Evolutionary conservation across 2,888 invertebrate species (phyloP), one percentile per base, ranked within the genome.

Genomic region (Isoperla grammatica): DNA sequence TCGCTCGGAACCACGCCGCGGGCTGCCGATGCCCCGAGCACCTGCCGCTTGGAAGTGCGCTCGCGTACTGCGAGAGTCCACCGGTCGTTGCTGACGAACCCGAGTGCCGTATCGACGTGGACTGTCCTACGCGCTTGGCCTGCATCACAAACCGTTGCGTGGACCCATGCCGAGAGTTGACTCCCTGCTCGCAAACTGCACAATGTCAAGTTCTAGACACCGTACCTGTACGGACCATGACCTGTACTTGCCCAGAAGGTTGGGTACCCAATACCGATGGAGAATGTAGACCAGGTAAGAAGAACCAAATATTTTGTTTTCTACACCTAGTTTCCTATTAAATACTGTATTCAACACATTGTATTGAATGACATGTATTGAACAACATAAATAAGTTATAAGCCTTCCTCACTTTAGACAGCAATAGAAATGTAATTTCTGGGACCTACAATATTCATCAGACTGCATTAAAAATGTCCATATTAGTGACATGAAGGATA

Each of bases 181-280:
- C 83, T 68, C 93, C 93, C 1, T 94, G 93, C 68, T 79, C 83
- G 53, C 79, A 81, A 60, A 83, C 84, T 57, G 86, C 91, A 3
- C 81, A 83, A 56, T 95, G 94, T 73, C 85, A 85, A 60, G 92
- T 93, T 11, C 79, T 91, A 13, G 90, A 94, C 69, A 91, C 92
- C 61, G 79, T 87, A 42, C 93, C 93, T 19, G 88, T 93, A 56
- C 79, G 92, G 65, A 93, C 93, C 2, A 86, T 94, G 83, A 87
- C 90, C 49, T 94, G 93, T 71, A 88, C 89, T 60, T 93, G 93
- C 69, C 90, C 91, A 0, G 87, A 88, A 67, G 88, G 90, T 49
- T 91, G 86, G 80, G 85, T 90, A 63, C 89, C 90, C 0, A 86
- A 90, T 69, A 79, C 85, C 66, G 83, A 83, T 67, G 91, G 90